These are phyloP conservation scores for Podarcis lilfordi DNA, from an alignment of 2,797 vertebrate species.

Conservation along the genomic window DNA sequence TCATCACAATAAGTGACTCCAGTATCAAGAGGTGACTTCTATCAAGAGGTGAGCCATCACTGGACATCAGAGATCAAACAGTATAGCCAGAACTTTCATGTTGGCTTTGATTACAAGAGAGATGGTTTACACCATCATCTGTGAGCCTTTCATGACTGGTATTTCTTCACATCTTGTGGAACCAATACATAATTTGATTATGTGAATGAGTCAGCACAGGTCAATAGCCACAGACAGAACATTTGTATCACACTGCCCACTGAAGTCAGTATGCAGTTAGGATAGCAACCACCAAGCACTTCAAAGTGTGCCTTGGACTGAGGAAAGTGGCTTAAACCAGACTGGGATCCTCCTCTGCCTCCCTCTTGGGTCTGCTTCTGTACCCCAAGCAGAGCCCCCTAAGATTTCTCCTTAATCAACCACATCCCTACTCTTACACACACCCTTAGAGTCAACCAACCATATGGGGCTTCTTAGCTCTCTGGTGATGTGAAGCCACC, in stretches of 20 bases:
- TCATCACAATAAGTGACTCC: not conserved
- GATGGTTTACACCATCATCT: not conserved
- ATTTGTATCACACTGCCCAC: not conserved
- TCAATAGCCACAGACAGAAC: not conserved
- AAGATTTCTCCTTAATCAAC: not conserved
- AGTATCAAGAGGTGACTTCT: not conserved
- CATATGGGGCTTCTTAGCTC: not conserved
- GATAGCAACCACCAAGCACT: not conserved
- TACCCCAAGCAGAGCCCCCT: not conserved
- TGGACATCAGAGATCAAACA: not conserved
- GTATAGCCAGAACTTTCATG: not conserved
- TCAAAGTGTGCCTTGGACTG: not conserved
- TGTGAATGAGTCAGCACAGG: not conserved
- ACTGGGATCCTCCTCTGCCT: too few relatives aligned
- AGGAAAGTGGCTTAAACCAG: not conserved
- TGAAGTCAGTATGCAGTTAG: too few relatives aligned
- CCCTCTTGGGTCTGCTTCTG: not conserved
- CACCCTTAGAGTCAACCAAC: not conserved
- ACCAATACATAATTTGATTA: not conserved
- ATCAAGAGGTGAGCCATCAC: not conserved
- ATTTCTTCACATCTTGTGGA: not conserved
- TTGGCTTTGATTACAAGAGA: not conserved
- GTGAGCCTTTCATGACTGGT: not conserved
- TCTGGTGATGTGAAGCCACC: not conserved
- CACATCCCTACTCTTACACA: not conserved